Base-by-base conservation (phyloP, 2,888 invertebrate genomes). In the Spatulosminthurus flaviceps region DNA sequence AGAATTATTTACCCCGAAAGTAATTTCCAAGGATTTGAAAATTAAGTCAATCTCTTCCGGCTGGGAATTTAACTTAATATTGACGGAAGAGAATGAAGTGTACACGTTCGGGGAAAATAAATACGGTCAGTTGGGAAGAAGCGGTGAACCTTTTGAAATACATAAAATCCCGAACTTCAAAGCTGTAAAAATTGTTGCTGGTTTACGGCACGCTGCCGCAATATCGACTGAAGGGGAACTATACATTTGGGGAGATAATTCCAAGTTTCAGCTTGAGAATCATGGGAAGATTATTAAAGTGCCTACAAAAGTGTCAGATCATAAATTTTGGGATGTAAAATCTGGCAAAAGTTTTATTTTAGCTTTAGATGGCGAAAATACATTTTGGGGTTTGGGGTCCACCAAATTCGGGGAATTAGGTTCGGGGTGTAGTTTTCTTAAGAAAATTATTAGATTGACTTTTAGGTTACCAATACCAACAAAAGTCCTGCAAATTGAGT, bases 281-380 rank as follows among this genome's bases (percentile, higher is more conserved):
- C 89, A 88, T 73, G 64, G 34, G 11, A 73, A 72, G 78, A 66
- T 79, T 75, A 71, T 79, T 67, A 1, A 19, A 16, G 21, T 28
- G 26, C 79, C 79, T 16, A 78, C 73, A 29, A 72, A 26, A 75
- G 85, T 41, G 2, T n/a, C 34, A 5, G 19, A 92, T 77, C 88
- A 88, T 82, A 88, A 90, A 86, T 89, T 94, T 86, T 88, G 89
- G 81, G 89, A 91, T 86, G 89, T 94, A 76, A 90, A 91, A 66
- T 94, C 94, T 87, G 96, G 96, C 0, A 94, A 95, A 88, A 92
- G 94, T 86, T 94, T 95, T 87, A 92, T 93, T 9, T 87, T 93
- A 51, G 92, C 91, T 16, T 86, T 91, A 77, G 89, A 89, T 64
- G 87, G 87, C 26, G 87, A 88, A 83, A 92, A 92, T 85, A 91